These are phyloP conservation scores for Temnothorax curvispinosus DNA, from an alignment of 1,140 invertebrate genomes.

Conservation along the genomic window DNA sequence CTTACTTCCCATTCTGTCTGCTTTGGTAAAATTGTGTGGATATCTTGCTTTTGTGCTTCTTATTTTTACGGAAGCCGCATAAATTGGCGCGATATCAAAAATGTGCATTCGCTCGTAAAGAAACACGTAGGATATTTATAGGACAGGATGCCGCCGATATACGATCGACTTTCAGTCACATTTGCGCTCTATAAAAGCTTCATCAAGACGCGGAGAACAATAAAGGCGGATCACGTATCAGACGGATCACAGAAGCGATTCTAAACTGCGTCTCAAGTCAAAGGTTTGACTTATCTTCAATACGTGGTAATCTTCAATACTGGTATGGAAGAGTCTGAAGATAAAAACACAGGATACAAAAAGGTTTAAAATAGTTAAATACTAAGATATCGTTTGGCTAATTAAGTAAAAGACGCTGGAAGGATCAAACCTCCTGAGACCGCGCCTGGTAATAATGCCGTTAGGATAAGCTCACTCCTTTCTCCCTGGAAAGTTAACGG, in stretches of 20 bases:
- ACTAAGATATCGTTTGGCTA: not conserved
- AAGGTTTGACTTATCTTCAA: not conserved
- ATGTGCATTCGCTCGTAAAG: slow-evolving; percentile 10
- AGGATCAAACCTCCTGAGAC: slow-evolving; percentile 18
- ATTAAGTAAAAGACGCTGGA: slow-evolving; percentile 35
- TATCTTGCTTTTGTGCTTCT: slow-evolving; percentile 5
- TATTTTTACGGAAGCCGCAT: slow-evolving; percentile 6
- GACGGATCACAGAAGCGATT: not conserved
- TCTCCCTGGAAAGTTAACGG: slow-evolving; percentile 7
- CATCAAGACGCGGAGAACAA: slow-evolving; percentile 2
- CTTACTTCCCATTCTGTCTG: not conserved
- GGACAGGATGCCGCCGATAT: not conserved
- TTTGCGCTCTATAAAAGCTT: slow-evolving; percentile 36
- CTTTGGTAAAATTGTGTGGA: not conserved
- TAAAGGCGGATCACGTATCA: slow-evolving; percentile 2
- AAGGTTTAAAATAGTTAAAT: not conserved
- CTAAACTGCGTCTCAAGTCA: not conserved
- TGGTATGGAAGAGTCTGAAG: not conserved
- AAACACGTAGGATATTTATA: slow-evolving; percentile 17
- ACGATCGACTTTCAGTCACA: slow-evolving; percentile 37
- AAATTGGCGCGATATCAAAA: slow-evolving; percentile 20
- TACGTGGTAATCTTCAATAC: not conserved
- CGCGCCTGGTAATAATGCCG: slow-evolving; percentile 36
- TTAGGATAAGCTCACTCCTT: slow-evolving; percentile 50
- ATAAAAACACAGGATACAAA: not conserved